These are phyloP conservation scores for Atlantisia rogersi DNA, from an alignment of 2,113 vertebrate species.

Conservation along the genomic window DNA sequence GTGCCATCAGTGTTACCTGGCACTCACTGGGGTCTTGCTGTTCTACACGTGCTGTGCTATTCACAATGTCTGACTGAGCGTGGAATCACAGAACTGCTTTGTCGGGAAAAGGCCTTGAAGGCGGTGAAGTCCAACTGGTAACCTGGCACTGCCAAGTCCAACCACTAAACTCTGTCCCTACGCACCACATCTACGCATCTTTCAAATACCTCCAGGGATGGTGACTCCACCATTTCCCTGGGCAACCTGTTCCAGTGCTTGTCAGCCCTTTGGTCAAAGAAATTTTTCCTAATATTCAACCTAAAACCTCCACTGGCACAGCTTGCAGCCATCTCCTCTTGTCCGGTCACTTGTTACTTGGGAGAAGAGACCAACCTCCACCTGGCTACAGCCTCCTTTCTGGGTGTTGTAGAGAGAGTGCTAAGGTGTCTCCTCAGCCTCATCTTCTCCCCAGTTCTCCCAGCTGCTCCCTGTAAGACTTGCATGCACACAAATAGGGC, in stretches of 20 bases:
- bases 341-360: background rate
- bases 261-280: background rate
- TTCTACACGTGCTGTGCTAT: accelerated
- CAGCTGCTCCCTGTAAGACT: background rate
- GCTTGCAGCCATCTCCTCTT: background rate
- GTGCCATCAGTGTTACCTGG: accelerated
- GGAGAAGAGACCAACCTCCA: accelerated
- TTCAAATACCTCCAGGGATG: background rate
- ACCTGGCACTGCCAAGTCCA: background rate
- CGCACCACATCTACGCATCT: background rate
- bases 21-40: background rate
- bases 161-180: background rate
- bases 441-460: background rate
- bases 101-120: background rate
- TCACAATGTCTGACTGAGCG: background rate
- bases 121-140: background rate
- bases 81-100: background rate
- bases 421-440: background rate
- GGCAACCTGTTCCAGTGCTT: background rate
- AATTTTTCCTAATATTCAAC: background rate
- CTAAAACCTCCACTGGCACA: background rate
- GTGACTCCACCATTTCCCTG: background rate
- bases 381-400: background rate
- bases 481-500: background rate
- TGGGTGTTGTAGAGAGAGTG: accelerated